Evolutionary conservation across 2,888 invertebrate species (phyloP).

Genomic region (Notodonta dromedarius): DNA sequence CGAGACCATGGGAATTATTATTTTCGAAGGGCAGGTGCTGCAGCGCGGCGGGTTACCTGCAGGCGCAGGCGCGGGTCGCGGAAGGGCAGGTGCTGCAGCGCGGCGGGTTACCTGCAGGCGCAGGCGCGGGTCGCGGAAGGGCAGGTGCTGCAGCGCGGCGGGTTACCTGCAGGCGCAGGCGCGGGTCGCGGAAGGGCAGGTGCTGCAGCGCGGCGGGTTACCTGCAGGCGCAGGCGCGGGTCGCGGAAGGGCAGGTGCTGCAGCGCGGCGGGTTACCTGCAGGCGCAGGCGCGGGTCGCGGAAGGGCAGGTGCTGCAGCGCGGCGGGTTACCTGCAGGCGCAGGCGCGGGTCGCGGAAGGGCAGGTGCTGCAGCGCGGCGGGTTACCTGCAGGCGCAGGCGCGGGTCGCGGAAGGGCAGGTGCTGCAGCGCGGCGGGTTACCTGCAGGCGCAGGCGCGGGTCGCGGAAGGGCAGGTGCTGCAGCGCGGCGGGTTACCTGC

Average conservation of each 20-base stretch:
- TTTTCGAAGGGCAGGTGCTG: slow-evolving; percentile 80
- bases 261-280: slow-evolving; percentile 45
- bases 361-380: background rate
- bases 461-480: slow-evolving; percentile 44
- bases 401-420: slow-evolving; percentile 45
- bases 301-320: slow-evolving; percentile 42
- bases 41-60: slow-evolving; percentile 41
- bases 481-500: slow-evolving; percentile 45
- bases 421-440: slow-evolving; percentile 21
- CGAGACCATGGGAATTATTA: no score
- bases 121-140: slow-evolving; percentile 50
- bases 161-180: slow-evolving; percentile 53
- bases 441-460: slow-evolving; percentile 49
- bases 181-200: slow-evolving; percentile 45
- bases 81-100: slow-evolving; percentile 42
- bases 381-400: slow-evolving; percentile 53
- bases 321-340: slow-evolving; percentile 50
- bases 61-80: slow-evolving; percentile 40
- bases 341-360: slow-evolving; percentile 50
- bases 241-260: slow-evolving; percentile 44
- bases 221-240: slow-evolving; percentile 49
- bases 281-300: slow-evolving; percentile 40
- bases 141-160: background rate
- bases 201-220: slow-evolving; percentile 21
- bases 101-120: slow-evolving; percentile 50